Base-by-base conservation (phyloP, 2,888 invertebrate species). In the Cyclophora punctaria region DNA sequence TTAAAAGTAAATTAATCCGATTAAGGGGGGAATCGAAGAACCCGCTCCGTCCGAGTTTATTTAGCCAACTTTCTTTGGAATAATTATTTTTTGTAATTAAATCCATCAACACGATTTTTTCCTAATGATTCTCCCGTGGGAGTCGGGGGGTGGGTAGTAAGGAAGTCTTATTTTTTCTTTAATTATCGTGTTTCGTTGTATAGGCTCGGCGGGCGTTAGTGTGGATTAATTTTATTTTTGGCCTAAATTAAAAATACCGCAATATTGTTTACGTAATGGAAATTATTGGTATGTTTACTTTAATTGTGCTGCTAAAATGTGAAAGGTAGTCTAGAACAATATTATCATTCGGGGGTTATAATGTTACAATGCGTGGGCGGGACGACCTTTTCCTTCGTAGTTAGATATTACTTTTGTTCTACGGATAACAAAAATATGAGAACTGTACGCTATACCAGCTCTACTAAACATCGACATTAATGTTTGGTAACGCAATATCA, bases 51-150 rank as follows among this genome's bases (percentile, higher is more conserved):
- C 82, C 83, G 75, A 86, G 84, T 87, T 86, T 85, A 86, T 87
- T 87, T 85, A 83, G 81, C 69, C 78, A 86, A 86, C 80, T 86
- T 86, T 86, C 86, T 87, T 84, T 81, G 71, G 82, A 85, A 86
- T 88, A 87, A 88, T 88, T 87, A 88, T 88, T 87, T 87, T 87
- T 88, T 86, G 86, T 87, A 88, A 88, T 88, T 88, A 88, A 88
- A 88, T 88, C 88, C 88, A 87, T 88, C 87, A 88, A 88, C 87
- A 87, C 87, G 87, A 88, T 87, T 88, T 88, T 87, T 87, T 88
- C 84, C 80, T 88, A 88, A 87, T 87, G 87, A 87, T 86, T 83
- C 82, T 80, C 87, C 83, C 84, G 69, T 58, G 85, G 83, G 85
- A 81, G 72, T 55, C 50, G 65, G 63, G 69, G 54, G 73, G 69